Percentiles rank a stretch among this genome's conserved stretches.
These are phyloP conservation scores for Linnaemya tessellans DNA, from an alignment of 2,888 invertebrate genomes.

Conservation along the genomic window DNA sequence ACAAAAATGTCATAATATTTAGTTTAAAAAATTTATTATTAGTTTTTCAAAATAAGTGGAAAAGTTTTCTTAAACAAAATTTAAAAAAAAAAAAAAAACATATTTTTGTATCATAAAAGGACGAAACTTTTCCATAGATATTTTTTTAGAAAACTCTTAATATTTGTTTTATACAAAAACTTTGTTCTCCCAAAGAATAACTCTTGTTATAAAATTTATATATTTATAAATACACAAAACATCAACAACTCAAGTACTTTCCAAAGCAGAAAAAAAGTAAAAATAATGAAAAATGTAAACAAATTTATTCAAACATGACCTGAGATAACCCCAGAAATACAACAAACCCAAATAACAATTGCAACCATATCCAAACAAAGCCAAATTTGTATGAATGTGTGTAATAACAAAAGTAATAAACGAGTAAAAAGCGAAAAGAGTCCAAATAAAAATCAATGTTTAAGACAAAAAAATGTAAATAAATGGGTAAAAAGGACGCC, in stretches of 20 bases:
- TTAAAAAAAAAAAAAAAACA: not conserved
- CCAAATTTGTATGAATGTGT: not conserved
- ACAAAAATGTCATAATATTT: no score
- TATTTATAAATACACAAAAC: conserved; percentile 7
- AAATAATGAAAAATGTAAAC: conserved; percentile 39
- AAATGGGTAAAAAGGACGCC: conserved; percentile 20
- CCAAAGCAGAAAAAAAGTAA: not conserved
- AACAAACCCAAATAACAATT: conserved; percentile 30
- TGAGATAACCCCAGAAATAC: conserved; percentile 54
- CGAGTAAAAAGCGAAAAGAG: conserved; percentile 4
- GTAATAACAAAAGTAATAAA: not conserved
- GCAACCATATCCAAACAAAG: conserved; percentile 45
- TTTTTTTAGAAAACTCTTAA: no score
- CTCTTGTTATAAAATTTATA: not conserved
- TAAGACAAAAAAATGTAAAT: conserved; percentile 20
- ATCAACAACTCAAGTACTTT: not conserved
- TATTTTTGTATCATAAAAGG: not conserved
- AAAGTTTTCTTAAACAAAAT: not conserved
- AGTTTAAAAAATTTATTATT: no score
- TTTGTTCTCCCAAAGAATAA: not conserved
- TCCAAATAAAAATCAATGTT: conserved; percentile 19
- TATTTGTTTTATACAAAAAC: not conserved
- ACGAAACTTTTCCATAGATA: not conserved
- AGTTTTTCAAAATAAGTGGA: no score
- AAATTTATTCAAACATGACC: conserved; percentile 55